Conservation (phyloP, 2,113 vertebrate genomes). For the Leucoraja erinaceus region DNA sequence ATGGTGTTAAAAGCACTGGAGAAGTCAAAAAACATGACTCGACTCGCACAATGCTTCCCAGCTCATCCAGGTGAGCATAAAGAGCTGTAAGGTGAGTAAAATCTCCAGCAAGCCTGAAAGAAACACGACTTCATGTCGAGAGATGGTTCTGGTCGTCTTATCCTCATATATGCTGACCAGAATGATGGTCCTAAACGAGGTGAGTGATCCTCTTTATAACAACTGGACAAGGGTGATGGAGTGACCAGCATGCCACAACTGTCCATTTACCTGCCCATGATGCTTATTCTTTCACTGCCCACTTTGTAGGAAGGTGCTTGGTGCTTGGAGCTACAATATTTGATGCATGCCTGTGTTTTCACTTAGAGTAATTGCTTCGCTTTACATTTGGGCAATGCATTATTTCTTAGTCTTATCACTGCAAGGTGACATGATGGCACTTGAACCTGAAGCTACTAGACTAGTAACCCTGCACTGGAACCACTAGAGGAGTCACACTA, state of each 20-base stretch:
- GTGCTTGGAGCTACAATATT: neutral
- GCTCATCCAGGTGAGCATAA: no score
- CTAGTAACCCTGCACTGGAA: neutral
- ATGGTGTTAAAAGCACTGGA: no score
- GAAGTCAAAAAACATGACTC: no score
- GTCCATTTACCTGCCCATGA: neutral
- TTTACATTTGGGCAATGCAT: neutral
- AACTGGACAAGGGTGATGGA: neutral
- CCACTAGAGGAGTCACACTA: neutral
- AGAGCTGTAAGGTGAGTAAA: neutral
- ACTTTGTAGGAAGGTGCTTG: neutral
- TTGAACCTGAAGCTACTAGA: neutral
- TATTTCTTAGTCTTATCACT: neutral
- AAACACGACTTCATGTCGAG: neutral
- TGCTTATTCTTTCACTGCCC: neutral
- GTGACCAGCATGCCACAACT: neutral
- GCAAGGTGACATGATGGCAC: neutral
- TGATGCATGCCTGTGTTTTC: neutral
- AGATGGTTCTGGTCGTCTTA: neutral
- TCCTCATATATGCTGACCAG: neutral
- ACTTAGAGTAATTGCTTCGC: neutral
- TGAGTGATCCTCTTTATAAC: neutral
- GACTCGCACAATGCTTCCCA: no score
- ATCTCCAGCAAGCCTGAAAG: neutral
- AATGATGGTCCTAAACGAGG: neutral